Conservation (phyloP, 2,888 invertebrate genomes). For the Phlogophora meticulosa region DNA sequence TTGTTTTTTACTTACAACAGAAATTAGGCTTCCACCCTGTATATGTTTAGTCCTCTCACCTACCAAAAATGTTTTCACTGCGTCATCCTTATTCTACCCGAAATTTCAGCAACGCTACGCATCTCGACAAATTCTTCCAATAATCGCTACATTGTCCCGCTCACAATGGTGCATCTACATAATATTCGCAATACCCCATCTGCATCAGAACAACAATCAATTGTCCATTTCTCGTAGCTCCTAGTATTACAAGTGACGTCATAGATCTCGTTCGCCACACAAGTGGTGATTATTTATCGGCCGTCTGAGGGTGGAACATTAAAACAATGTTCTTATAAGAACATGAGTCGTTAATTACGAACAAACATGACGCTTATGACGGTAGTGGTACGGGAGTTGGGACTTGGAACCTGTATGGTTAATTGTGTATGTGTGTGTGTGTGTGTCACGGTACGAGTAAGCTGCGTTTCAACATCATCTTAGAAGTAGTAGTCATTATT, state of each 20-base stretch:
- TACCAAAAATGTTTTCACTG: no score
- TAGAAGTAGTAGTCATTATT: not conserved
- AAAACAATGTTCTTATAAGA: conserved; percentile 85
- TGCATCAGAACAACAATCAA: conserved; percentile 50
- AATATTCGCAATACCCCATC: conserved; percentile 45
- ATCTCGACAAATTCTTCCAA: conserved; percentile 30
- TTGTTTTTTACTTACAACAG: no score
- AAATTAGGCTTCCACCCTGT: no score
- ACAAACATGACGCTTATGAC: conserved; percentile 82
- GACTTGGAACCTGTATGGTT: conserved; percentile 36
- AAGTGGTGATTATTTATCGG: conserved; percentile 84
- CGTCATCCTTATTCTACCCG: not conserved
- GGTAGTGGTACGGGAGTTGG: conserved; percentile 70
- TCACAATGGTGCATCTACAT: conserved; percentile 33
- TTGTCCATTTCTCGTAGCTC: conserved; percentile 67
- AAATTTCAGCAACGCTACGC: not conserved
- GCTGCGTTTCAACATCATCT: conserved; percentile 7
- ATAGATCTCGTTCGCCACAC: conserved; percentile 78
- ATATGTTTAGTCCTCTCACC: no score
- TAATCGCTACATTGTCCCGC: conserved; percentile 39
- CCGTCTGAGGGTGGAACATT: conserved; percentile 66
- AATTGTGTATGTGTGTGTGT: conserved; percentile 34
- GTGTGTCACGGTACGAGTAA: not conserved
- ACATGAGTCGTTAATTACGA: conserved; percentile 88
- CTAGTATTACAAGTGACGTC: conserved; percentile 66